These are phyloP conservation scores for Apodemus sylvaticus DNA, from an alignment of 2,113 vertebrate genomes.

Conservation along the genomic window DNA sequence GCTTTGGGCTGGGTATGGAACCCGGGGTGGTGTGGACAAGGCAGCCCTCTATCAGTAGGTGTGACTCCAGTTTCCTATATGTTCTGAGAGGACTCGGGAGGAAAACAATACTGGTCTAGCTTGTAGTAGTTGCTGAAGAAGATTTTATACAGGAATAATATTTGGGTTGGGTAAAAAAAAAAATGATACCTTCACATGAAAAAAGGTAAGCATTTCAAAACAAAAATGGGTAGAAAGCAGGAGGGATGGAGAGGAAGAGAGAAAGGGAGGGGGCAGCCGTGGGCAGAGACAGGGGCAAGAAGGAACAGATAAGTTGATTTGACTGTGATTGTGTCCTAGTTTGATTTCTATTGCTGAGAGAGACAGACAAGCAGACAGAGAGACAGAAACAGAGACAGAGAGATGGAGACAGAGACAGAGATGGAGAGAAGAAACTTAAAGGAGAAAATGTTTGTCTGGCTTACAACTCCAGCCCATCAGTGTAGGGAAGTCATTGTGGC, in stretches of 20 bases:
- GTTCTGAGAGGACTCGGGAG: neutral
- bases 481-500: neutral
- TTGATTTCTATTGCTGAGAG: neutral
- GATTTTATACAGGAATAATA: neutral
- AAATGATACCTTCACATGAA: neutral
- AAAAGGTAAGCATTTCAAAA: neutral
- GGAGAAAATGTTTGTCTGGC: neutral
- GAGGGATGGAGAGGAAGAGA: neutral
- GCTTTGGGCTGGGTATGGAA: neutral
- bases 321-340: neutral
- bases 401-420: too few relatives aligned
- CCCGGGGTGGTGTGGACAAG: too few relatives aligned
- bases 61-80: neutral
- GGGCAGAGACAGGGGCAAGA: neutral
- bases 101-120: neutral
- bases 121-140: neutral
- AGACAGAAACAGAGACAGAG: too few relatives aligned
- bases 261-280: neutral
- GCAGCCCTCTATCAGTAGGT: neutral
- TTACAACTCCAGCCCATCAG: neutral
- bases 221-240: neutral
- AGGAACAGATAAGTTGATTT: neutral
- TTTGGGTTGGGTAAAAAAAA: neutral
- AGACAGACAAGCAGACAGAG: too few relatives aligned
- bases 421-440: neutral